Evolutionary conservation across 2,113 vertebrate species (phyloP).

Genomic region (Stegastes partitus): DNA sequence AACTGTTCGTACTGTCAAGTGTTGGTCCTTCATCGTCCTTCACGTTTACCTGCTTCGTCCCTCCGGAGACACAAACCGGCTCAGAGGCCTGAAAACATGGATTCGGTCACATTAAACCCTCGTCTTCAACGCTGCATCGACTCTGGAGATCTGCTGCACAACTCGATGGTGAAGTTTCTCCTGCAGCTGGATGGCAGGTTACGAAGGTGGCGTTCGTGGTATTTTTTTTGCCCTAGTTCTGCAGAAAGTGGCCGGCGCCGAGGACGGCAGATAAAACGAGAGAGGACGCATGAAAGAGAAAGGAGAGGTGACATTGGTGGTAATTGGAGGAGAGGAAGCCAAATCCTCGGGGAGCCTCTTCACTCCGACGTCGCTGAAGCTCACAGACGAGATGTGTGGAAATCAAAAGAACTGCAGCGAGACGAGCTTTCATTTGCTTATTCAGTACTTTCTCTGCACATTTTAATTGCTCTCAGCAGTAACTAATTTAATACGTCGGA

Average conservation of each 20-base stretch:
- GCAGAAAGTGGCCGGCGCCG: constrained; percentile 16
- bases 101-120: constrained; percentile 25
- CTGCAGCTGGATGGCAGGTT: neutral
- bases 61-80: constrained; percentile 55
- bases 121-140: constrained; percentile 18
- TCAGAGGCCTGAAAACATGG: constrained; percentile 21
- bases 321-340: constrained; percentile 71
- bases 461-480: constrained; percentile 32
- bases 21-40: constrained; percentile 65
- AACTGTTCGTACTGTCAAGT: constrained; percentile 12
- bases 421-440: constrained; percentile 37
- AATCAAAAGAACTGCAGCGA: constrained; percentile 35
- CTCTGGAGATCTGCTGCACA: constrained; percentile 30
- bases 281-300: constrained; percentile 24
- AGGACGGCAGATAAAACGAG: constrained; percentile 40
- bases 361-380: constrained; percentile 35
- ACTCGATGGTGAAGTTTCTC: constrained; percentile 28
- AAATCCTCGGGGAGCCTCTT: constrained; percentile 51
- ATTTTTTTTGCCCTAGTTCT: constrained; percentile 4
- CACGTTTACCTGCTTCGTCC: constrained; percentile 32
- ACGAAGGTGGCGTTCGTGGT: constrained; percentile 14
- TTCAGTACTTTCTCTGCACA: constrained; percentile 26
- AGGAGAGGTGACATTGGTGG: constrained; percentile 71
- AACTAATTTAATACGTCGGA: constrained; percentile 44
- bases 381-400: constrained; percentile 46